Base-by-base conservation (phyloP, 1,140 invertebrate genomes). In the Marisa cornuarietis region DNA sequence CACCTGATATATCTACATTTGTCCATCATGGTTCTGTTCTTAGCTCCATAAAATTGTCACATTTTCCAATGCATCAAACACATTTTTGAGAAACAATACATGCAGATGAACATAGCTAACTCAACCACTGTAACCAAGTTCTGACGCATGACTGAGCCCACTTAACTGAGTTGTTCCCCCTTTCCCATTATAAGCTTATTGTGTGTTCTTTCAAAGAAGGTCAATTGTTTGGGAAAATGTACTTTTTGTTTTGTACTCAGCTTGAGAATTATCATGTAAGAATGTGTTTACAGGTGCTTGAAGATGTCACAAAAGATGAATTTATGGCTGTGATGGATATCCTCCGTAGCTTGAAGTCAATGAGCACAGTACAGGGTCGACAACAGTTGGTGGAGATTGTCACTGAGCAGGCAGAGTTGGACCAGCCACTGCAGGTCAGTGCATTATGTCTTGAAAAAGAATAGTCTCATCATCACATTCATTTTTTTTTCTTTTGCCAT, bases 251-350 rank as follows among this genome's bases (percentile, higher is more conserved):
- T 26, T 74, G 22, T 63, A 20, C 24, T 26, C 20, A 66, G 62
- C 66, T 49, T 58, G n/a, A 51, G 18, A 22, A 52, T 22, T 52
- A 66, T 62, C 42, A 26, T 22, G 68, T 73, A 5, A 31, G 18
- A 78, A 13, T 20, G 62, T 82, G 79, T 81, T 88, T 90, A 4
- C 84, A 96, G 95, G 87, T 91, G 73, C 81, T 92, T 74, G 83
- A 89, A 78, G 95, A 96, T 93, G 95, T 96, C 18, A 96, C 95
- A 63, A 95, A 96, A 73, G 96, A 97, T 85, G 97, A 99, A 91
- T 98, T 98, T 92, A 94, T 96, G 81, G 93, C 94, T 71, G 94
- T 98, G 58, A 96, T 99, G 94, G 95, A 95, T 26, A 93, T 97
- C 77, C 92, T 99, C 81, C 94, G 94, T 3, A 94, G 94, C 91